Evolutionary conservation across 2,888 invertebrate genomes (phyloP), one percentile per base, ranked within the genome.

Genomic region (Pheosia tremula): DNA sequence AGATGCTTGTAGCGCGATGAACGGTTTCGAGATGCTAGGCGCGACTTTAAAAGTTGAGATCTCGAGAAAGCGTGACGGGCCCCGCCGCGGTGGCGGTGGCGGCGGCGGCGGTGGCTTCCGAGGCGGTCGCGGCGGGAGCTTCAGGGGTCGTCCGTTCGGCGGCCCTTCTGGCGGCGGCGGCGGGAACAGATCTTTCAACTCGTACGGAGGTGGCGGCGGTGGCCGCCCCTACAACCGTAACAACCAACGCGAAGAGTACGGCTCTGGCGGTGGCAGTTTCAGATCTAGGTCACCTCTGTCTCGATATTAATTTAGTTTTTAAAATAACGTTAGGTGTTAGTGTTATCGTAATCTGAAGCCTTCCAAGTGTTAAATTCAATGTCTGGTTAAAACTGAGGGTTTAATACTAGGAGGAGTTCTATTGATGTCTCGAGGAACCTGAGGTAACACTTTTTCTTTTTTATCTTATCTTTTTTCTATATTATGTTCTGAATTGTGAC

Each of bases 21-120:
- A 98, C 83, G 98, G 98, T 70, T 96, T 97, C 72, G 97, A 97
- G 88, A 95, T 98, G 84, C 94, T 97, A 94, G 98, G 98, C 78
- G 96, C 97, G 78, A 97, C 97, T 82, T 94, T 98, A 73, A 95
- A 98, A 81, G 98, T 98, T 67, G 98, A 98, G 93, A 96, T 98
- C 79, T 97, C 97, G 63, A 95, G 97, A 74, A 97, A 97, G 77
- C 95, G 97, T 71, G 96, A 97, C 69, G 95, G 97, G 56, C 96
- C 96, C 62, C 94, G 95, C 67, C 95, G 96, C 67, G 95, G 96
- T 71, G 95, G 95, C 59, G 93, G 95, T 61, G 93, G 95, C 66
- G 93, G 95, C 61, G 94, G 95, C 62, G 91, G 94, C 57, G 88
- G 94, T 93, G 56, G 56, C 8, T 43, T 43, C 45, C 43, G 56